Evolutionary conservation across 2,113 vertebrate genomes (phyloP), one percentile per base, ranked within the genome.

Genomic region (Sylvia atricapilla): DNA sequence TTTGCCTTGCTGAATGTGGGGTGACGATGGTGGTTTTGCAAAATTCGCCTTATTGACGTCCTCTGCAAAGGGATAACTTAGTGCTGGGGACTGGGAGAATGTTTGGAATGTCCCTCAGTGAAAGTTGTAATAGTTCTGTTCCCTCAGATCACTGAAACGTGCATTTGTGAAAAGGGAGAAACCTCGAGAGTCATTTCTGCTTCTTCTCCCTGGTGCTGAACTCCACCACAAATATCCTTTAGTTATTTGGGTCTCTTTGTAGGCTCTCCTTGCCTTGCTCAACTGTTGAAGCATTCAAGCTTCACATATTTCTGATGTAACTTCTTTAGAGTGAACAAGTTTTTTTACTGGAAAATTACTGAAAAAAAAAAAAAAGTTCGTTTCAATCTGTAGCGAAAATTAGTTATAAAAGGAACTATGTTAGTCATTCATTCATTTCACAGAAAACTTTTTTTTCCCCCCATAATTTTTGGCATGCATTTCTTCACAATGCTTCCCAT

Each of bases 1-100:
- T 69, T 55, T 8, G 8, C 22, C 22, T 81, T 22, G 37, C 35
- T 69, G 1, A 18, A 5, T 30, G 3, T 28, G 31, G 41, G 50
- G 28, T 19, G 23, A 0, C 3, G 11, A 5, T 0, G 2, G 20
- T 15, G 13, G 37, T 27, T 77, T 78, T 81, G n/a, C 11, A 35
- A 46, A 89, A 62, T n/a, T 83, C 19, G 31, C 17, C 13, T 23
- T 18, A 2, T 35, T 17, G 28, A 25, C 0, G 2, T 37, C 31
- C n/a, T 35, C 24, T 78, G 37, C 23, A 5, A 46, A 74, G 46
- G 15, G 31, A 1, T 35, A 69, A 3, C 9, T 58, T 49, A 30
- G 50, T 69, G 52, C 25, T 35, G 27, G 25, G 60, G 33, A 21
- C 12, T 23, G 31, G 76, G 78, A 37, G 85, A 85, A 84, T 37